Evolutionary conservation across 2,888 invertebrate genomes (phyloP).

Genomic region (Drosophila barbarae): DNA sequence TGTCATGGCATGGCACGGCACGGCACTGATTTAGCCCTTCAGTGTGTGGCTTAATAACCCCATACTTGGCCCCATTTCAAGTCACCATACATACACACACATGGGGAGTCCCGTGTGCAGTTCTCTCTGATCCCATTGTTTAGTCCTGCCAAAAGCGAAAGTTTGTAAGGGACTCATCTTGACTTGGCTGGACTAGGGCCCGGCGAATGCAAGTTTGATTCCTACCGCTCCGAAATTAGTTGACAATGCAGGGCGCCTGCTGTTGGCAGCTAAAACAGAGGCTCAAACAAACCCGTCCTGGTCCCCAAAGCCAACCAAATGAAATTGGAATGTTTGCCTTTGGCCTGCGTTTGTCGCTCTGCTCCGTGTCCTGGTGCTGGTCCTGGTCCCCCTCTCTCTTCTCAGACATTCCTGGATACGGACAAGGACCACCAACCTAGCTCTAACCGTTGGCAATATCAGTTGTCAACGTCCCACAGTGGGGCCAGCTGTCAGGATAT

Average conservation of each 20-base stretch:
- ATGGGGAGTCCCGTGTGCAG: slow-evolving; percentile 8
- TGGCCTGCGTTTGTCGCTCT: slow-evolving; percentile 15
- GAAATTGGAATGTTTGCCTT: slow-evolving; percentile 51
- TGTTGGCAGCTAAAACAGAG: slow-evolving; percentile 26
- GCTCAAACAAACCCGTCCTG: slow-evolving; percentile 9
- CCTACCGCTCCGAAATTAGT: slow-evolving; percentile 45
- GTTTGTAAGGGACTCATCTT: slow-evolving; percentile 28
- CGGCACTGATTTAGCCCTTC: slow-evolving; percentile 20
- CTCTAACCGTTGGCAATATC: slow-evolving; percentile 39
- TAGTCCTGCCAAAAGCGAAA: slow-evolving; percentile 34
- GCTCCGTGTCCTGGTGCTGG: neutral
- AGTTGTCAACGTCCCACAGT: slow-evolving; percentile 34
- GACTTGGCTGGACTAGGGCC: slow-evolving; percentile 2
- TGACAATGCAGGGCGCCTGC: slow-evolving; percentile 38
- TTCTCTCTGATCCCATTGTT: slow-evolving; percentile 29
- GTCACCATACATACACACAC: neutral
- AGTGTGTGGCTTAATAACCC: slow-evolving; percentile 17
- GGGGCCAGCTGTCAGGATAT: neutral
- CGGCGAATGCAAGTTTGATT: slow-evolving; percentile 35
- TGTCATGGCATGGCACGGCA: slow-evolving; percentile 13
- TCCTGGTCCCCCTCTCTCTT: neutral
- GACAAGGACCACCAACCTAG: slow-evolving; percentile 8
- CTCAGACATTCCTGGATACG: slow-evolving; percentile 12
- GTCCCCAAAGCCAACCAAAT: slow-evolving; percentile 50
- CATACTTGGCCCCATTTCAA: slow-evolving; percentile 38